Evolutionary conservation across 2,113 vertebrate species (phyloP), one percentile per base, ranked within the genome.

Genomic region (Nematolebias whitei): DNA sequence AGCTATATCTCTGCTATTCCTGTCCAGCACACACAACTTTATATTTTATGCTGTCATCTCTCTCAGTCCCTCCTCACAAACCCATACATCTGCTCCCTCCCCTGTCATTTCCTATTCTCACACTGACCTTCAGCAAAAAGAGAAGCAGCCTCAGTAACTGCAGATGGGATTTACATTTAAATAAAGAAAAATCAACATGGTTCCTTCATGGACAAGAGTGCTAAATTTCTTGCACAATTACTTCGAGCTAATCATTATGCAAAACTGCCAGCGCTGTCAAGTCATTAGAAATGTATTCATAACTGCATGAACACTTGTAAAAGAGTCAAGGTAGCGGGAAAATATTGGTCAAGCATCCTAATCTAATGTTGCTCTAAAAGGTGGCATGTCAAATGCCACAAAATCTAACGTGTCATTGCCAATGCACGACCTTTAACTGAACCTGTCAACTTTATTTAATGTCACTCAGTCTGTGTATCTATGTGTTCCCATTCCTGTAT

Each of bases 61-160:
- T 54, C 69, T 63, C 18, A 6, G 58, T 47, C 56, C n/a, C 32
- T 12, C 32, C 52, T 61, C 39, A 9, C 45, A 63, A 54, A 50
- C 61, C 47, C 64, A 51, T 12, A 41, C 50, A 39, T 32, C 13
- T 10, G n/a, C 53, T 50, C 58, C 23, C 62, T 58, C 45, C 38
- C 38, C 59, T 45, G 63, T 68, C 59, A 23, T 68, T 79, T 53
- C 24, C 39, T 58, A 68, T 78, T 61, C 71, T 71, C 67, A 76
- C 58, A 50, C 47, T 87, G 86, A 89, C 85, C 87, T 89, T 91
- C 82, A 82, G 43, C 74, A 45, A 60, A 76, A 66, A 15, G 14
- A 83, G 68, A 75, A 83, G 78, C 75, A 76, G 38, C 59, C 68
- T 78, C 48, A 12, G 58, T 43, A 55, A 53, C 72, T 64, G 51